These are phyloP conservation scores for Parasteatoda lunata DNA, from an alignment of 2,888 invertebrate genomes.

Conservation along the genomic window DNA sequence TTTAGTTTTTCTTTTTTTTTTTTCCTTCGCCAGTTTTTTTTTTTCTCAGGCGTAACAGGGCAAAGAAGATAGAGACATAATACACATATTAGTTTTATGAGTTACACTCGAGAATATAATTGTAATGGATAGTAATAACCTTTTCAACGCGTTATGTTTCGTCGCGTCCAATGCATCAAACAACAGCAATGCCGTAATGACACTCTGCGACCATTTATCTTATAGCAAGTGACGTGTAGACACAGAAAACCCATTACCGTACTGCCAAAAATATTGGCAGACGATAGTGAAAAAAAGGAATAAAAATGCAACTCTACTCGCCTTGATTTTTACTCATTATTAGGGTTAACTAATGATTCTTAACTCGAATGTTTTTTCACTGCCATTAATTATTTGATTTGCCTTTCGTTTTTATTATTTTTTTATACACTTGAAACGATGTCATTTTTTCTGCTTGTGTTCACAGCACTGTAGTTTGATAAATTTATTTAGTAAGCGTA, in stretches of 20 bases:
- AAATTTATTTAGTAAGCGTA: conserved; percentile 42
- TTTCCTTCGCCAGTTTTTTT: not conserved
- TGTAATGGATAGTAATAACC: conserved; percentile 66
- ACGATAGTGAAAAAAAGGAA: conserved; percentile 50
- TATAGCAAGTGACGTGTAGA: conserved; percentile 52
- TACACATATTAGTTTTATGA: conserved; percentile 62
- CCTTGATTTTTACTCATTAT: conserved; percentile 57
- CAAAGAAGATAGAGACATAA: conserved; percentile 9
- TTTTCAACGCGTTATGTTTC: conserved; percentile 57
- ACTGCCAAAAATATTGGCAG: conserved; percentile 57
- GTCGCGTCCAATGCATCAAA: conserved; percentile 61
- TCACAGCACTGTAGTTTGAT: conserved; percentile 25
- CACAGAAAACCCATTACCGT: conserved; percentile 64
- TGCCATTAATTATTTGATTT: conserved; percentile 62
- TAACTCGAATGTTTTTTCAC: conserved; percentile 50
- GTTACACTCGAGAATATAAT: conserved; percentile 38
- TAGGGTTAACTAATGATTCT: conserved; percentile 63
- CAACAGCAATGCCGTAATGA: conserved; percentile 55
- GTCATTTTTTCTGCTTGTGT: conserved; percentile 29
- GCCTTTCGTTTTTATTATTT: not conserved
- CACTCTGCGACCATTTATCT: conserved; percentile 57
- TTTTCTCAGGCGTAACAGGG: not conserved
- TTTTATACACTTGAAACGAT: not conserved
- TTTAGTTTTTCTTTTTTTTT: not conserved
- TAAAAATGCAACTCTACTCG: not conserved